These are phyloP conservation scores for Ditula angustiorana DNA, from an alignment of 2,888 invertebrate genomes.

Conservation along the genomic window DNA sequence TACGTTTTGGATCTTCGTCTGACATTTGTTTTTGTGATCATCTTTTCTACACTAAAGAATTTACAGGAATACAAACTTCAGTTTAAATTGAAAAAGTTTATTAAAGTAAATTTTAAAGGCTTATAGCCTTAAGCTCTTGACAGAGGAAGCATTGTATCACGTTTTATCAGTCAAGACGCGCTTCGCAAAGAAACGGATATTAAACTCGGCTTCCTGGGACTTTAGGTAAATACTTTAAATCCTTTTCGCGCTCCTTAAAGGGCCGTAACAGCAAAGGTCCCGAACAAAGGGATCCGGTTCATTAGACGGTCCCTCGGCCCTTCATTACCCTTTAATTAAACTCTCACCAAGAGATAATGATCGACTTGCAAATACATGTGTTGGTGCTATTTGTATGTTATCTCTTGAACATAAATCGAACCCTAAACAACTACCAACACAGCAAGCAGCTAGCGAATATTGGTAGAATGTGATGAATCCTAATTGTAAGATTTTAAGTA, in stretches of 20 bases:
- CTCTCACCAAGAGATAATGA: not conserved
- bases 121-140: not conserved
- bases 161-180: constrained; percentile 2
- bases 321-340: constrained; percentile 20
- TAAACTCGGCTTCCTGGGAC: constrained; percentile 3
- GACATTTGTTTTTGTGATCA: too few relatives aligned
- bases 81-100: not conserved
- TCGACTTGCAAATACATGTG: not conserved
- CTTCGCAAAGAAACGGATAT: constrained; percentile 16
- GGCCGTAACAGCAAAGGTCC: not conserved
- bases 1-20: too few relatives aligned
- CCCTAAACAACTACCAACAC: too few relatives aligned
- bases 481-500: too few relatives aligned
- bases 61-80: too few relatives aligned
- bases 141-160: not conserved
- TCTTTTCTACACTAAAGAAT: too few relatives aligned
- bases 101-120: not conserved
- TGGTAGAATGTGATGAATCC: too few relatives aligned
- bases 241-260: constrained; percentile 4
- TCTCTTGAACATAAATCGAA: not conserved
- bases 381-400: not conserved
- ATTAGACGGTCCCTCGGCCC: constrained; percentile 8
- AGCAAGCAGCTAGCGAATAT: too few relatives aligned
- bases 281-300: constrained; percentile 20
- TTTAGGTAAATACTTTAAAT: constrained; percentile 22